Base-by-base conservation (phyloP, 2,888 invertebrate species). In the Ditylenchus weischeri region DNA sequence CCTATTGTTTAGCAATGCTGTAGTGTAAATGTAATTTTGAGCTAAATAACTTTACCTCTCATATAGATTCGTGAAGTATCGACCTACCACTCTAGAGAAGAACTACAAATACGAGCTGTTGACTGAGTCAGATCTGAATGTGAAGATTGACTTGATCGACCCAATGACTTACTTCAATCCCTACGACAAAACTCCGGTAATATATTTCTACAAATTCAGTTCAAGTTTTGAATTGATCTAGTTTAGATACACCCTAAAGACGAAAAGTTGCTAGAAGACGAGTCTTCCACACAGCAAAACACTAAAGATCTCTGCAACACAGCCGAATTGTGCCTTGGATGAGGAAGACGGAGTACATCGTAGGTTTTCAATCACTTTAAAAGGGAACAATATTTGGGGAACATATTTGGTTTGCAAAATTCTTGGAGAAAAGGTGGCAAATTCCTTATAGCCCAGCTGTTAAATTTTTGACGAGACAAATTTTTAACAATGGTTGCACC, bases 281-380 rank as follows among this genome's bases (percentile, higher is more conserved):
- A 96, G 57, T 60, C 57, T 13, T 23, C 38, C 8, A 50, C 59
- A 10, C 59, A 90, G 0, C 90, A 91, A 81, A 91, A 92, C 83
- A 90, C 91, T 0, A 90, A 91, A 86, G 92, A 83, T 95, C 95
- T 0, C 88, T 91, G 10, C 94, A 95, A 86, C 96, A 98, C 87
- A 93, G 93, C 1, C 90, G 91, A 75, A 91, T 90, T 83, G 96
- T 98, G 0, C 95, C 98, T 0, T 98, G 98, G 98, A 87, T 98
- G 83, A 89, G 98, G 64, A 90, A 94, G 76, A 98, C 98, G 0
- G 98, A 98, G 62, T 98, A 99, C 83, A 98, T 98, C 54, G 54
- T 54, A 29, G 5, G 54, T 54, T 54, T 54, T 29, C 7, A 54
- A 15, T 54, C n/a, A 54, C n/a, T 54, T 54, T 10, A 23, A 29